Evolutionary conservation across 2,888 invertebrate genomes (phyloP).

Genomic region (Panopea generosa): DNA sequence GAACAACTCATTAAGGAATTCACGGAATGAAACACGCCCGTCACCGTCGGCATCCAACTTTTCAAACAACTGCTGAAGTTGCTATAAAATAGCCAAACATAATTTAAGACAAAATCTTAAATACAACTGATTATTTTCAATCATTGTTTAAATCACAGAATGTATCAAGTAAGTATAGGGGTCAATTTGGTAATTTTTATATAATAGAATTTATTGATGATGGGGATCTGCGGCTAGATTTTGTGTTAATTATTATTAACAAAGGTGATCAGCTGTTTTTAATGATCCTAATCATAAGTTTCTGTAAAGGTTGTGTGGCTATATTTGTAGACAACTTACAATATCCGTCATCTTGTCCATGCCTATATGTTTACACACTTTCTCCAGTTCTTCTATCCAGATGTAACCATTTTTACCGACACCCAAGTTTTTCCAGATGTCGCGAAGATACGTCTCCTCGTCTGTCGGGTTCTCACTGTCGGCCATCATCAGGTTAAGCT

Average conservation of each 20-base stretch:
- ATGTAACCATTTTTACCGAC: slow-evolving; percentile 88
- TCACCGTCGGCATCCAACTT: slow-evolving; percentile 89
- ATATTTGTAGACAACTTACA: no score
- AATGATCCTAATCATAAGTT: no score
- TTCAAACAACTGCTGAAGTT: slow-evolving; percentile 88
- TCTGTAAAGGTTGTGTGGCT: no score
- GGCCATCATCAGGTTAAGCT: slow-evolving; percentile 72
- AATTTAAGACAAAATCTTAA: neutral
- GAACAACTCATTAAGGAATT: slow-evolving; percentile 88
- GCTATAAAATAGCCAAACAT: no score
- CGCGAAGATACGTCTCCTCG: slow-evolving; percentile 88
- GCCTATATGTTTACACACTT: slow-evolving; percentile 89
- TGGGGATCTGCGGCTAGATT: no score
- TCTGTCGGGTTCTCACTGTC: slow-evolving; percentile 67
- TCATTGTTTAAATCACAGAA: neutral
- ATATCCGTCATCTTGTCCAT: slow-evolving; percentile 88
- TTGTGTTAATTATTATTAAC: no score
- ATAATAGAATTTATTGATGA: no score
- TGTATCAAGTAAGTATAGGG: no score
- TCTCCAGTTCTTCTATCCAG: slow-evolving; percentile 88
- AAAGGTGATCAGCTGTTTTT: no score
- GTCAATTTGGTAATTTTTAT: no score
- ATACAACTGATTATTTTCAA: no score
- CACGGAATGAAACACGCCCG: slow-evolving; percentile 89
- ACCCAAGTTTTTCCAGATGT: slow-evolving; percentile 89